phyloP scores from a whole-genome alignment of 2,888 invertebrate species.

The Epistrophe eligans region DNA sequence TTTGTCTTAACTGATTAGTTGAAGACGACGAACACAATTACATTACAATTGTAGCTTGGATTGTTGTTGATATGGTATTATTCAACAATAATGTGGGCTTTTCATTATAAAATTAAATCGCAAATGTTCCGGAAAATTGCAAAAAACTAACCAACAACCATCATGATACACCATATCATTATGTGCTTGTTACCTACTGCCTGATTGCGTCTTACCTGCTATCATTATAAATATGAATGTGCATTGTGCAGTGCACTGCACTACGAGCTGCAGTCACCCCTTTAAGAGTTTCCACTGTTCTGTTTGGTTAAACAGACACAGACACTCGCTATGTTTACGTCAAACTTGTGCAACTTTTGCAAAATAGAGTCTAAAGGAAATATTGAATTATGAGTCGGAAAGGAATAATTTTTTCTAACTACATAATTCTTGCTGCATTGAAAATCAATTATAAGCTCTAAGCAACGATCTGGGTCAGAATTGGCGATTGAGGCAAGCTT shows the following conservation, averaged over 20 bases:
- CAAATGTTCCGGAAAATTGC: conserved; percentile 44
- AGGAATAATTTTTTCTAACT: background rate
- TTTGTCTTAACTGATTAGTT: background rate
- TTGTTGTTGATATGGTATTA: conserved; percentile 9
- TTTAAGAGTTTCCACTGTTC: conserved; percentile 9
- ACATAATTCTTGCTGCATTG: background rate
- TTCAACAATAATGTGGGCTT: conserved; percentile 17
- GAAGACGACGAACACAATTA: background rate
- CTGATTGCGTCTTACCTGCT: conserved; percentile 19
- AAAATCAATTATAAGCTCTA: conserved; percentile 28
- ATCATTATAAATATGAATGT: conserved; percentile 5
- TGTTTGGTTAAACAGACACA: conserved; percentile 27
- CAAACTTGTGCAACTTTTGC: conserved; percentile 10
- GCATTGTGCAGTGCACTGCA: too few relatives aligned
- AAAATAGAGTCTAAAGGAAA: conserved; percentile 7
- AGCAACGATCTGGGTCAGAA: conserved; percentile 17
- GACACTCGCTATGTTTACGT: conserved; percentile 1
- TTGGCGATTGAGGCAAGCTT: background rate
- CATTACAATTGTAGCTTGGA: background rate
- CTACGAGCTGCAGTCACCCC: background rate
- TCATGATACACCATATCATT: conserved; percentile 12
- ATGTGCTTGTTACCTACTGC: conserved; percentile 26
- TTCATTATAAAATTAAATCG: conserved; percentile 56
- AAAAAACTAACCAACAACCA: background rate
- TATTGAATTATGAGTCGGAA: conserved; percentile 19